Percentiles rank a stretch among this genome's conserved stretches.
These are phyloP conservation scores for Odontothrips loti DNA, from an alignment of 2,888 invertebrate species.

Conservation along the genomic window DNA sequence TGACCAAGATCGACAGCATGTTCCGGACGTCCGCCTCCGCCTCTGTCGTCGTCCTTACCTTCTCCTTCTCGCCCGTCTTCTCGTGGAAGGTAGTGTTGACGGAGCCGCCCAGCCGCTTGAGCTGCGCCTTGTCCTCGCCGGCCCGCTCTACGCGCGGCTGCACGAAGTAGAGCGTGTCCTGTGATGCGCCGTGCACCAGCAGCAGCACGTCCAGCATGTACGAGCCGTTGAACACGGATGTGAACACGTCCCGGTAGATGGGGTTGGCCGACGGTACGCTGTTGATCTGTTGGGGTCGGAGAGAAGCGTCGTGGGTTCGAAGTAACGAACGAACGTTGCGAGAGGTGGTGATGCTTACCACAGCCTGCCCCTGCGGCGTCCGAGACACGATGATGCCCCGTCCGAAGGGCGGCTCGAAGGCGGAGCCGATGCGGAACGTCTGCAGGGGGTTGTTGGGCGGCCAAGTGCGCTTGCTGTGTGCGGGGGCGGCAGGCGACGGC, in stretches of 20 bases:
- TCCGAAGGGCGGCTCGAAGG: slow-evolving; percentile 85
- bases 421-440: slow-evolving; percentile 62
- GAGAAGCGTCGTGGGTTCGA: no score
- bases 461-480: slow-evolving; percentile 35
- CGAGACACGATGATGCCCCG: slow-evolving; percentile 74
- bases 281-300: slow-evolving; percentile 34
- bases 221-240: slow-evolving; percentile 86
- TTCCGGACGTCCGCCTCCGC: background rate
- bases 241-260: slow-evolving; percentile 87
- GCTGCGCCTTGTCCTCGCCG: slow-evolving; percentile 79
- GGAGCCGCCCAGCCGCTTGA: slow-evolving; percentile 84
- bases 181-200: slow-evolving; percentile 80
- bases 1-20: background rate
- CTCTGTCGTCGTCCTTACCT: slow-evolving; percentile 37
- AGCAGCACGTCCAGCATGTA: slow-evolving; percentile 82
- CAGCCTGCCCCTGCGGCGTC: slow-evolving; percentile 71
- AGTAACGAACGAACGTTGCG: no score
- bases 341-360: no score
- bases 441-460: slow-evolving; percentile 39
- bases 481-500: slow-evolving; percentile 36
- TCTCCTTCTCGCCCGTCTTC: slow-evolving; percentile 53
- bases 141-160: slow-evolving; percentile 89
- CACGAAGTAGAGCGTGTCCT: slow-evolving; percentile 89
- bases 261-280: slow-evolving; percentile 86
- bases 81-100: slow-evolving; percentile 90